Evolutionary conservation across 2,797 vertebrate genomes (phyloP).

Genomic region (Sebastes steindachneri): DNA sequence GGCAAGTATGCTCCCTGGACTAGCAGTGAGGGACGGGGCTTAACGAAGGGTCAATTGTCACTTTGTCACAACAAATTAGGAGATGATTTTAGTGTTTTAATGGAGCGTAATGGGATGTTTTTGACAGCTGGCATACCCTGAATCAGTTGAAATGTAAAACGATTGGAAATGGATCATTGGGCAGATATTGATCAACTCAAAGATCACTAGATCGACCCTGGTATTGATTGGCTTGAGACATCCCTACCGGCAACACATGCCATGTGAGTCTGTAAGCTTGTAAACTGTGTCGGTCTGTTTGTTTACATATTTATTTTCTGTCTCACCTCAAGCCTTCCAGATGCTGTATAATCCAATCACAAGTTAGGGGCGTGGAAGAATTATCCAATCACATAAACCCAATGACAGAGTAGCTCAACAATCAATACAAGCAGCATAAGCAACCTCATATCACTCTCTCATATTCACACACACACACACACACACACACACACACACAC

Average conservation of each 20-base stretch:
- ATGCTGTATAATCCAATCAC: constrained; percentile 29
- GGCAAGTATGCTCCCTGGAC: too few species aligned
- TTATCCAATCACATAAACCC: constrained; percentile 4
- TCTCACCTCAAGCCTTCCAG: not conserved
- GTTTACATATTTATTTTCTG: not conserved
- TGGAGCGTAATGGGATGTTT: not conserved
- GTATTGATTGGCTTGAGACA: not conserved
- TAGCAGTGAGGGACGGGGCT: too few species aligned
- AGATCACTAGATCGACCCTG: too few species aligned
- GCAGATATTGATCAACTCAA: not conserved
- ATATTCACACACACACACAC: not conserved
- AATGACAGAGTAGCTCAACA: constrained; percentile 7
- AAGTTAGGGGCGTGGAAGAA: not conserved
- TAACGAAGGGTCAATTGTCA: not conserved
- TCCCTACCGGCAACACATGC: too few species aligned
- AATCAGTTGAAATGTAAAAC: not conserved
- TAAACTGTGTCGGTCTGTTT: not conserved
- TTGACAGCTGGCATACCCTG: not conserved
- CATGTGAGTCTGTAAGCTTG: not conserved
- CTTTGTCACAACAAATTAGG: not conserved
- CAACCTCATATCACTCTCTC: not conserved
- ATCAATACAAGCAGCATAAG: constrained; percentile 15
- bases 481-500: not conserved
- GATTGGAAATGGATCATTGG: not conserved
- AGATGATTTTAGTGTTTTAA: not conserved